phyloP scores from a whole-genome alignment of 2,888 invertebrate species.

The Drosophila paramelanica region DNA sequence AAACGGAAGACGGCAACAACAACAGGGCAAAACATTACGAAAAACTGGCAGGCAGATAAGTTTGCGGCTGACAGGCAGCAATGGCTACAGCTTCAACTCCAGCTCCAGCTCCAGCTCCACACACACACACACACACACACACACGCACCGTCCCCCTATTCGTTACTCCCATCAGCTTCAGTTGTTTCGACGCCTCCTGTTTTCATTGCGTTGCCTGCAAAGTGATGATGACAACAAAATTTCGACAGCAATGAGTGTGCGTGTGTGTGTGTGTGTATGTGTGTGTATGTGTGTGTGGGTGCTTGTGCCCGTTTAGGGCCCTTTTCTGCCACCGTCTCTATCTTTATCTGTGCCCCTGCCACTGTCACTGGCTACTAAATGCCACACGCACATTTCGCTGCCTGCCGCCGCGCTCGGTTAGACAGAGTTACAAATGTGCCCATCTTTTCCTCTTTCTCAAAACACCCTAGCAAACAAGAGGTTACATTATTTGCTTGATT shows the following conservation, averaged over 20 bases:
- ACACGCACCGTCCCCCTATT: conserved; percentile 2
- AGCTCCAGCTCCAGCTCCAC: conserved; percentile 11
- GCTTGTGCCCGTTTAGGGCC: conserved; percentile 22
- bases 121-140: neutral
- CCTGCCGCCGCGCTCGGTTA: conserved; percentile 67
- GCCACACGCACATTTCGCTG: conserved; percentile 77
- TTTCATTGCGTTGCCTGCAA: conserved; percentile 43
- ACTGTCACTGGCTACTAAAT: conserved; percentile 56
- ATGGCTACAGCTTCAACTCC: conserved; percentile 48
- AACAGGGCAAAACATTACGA: conserved; percentile 41
- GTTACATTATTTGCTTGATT: neutral
- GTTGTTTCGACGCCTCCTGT: conserved; percentile 29
- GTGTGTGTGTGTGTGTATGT: conserved; percentile 25
- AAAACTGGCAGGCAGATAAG: conserved; percentile 69
- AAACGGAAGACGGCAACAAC: conserved; percentile 74
- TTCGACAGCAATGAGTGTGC: conserved; percentile 55
- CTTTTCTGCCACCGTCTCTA: conserved; percentile 33
- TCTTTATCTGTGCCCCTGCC: conserved; percentile 30
- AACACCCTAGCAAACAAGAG: conserved; percentile 34
- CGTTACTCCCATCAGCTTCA: conserved; percentile 27
- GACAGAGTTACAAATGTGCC: conserved; percentile 78
- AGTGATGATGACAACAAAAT: conserved; percentile 79
- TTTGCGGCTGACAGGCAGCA: conserved; percentile 73
- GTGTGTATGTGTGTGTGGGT: conserved; percentile 18
- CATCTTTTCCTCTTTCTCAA: conserved; percentile 29